These are phyloP conservation scores for Crotophaga sulcirostris DNA, from an alignment of 2,113 vertebrate genomes.

Conservation along the genomic window DNA sequence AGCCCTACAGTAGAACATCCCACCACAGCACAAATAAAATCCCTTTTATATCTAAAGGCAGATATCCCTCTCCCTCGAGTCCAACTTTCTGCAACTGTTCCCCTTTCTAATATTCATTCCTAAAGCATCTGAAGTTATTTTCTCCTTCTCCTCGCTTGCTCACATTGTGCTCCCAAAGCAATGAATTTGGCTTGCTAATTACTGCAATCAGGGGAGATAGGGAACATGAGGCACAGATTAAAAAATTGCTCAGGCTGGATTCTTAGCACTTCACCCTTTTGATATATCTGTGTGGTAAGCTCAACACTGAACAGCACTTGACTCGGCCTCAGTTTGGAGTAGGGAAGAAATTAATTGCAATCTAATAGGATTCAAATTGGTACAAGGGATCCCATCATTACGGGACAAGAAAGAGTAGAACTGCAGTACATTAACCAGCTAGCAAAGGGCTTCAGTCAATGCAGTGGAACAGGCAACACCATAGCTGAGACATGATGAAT, in stretches of 20 bases:
- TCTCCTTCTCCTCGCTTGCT: not conserved
- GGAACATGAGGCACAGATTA: constrained; percentile 32
- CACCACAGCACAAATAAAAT: not conserved
- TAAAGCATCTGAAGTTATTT: not conserved
- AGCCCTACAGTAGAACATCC: not conserved
- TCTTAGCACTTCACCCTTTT: constrained; percentile 24
- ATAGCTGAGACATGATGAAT: constrained; percentile 49
- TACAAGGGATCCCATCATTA: constrained; percentile 68
- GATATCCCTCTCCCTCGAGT: not conserved
- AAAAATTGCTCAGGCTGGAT: constrained; percentile 2
- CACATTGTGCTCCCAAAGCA: not conserved
- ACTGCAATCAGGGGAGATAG: constrained; percentile 1
- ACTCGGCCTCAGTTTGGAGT: constrained; percentile 44
- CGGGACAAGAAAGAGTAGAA: constrained; percentile 48
- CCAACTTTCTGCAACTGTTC: not conserved
- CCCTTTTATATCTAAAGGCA: not conserved
- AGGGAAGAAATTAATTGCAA: constrained; percentile 64
- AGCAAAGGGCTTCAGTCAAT: constrained; percentile 45
- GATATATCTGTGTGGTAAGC: not conserved
- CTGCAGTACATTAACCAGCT: constrained; percentile 20
- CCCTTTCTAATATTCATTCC: not conserved
- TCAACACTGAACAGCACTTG: constrained; percentile 22
- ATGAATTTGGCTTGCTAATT: constrained; percentile 53
- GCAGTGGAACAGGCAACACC: constrained; percentile 56
- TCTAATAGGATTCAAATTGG: constrained; percentile 70